Evolutionary conservation across 1,140 invertebrate genomes (phyloP), one percentile per base, ranked within the genome.

Genomic region (Phocides pigmalion): DNA sequence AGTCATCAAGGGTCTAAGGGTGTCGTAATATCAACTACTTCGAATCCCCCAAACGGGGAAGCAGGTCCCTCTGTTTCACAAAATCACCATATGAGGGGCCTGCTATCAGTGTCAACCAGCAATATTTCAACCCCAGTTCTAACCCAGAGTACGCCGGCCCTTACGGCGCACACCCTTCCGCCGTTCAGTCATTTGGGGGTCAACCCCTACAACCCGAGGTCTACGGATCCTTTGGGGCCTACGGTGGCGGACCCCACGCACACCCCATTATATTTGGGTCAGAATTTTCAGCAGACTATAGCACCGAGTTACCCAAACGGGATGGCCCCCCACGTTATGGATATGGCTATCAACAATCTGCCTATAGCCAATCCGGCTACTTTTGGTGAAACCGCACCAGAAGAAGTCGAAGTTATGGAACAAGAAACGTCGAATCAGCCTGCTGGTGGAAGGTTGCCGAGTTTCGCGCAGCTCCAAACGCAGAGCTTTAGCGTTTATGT

Each of bases 21-120:
- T 62, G 74, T 85, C 67, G 76, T 93, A 68, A 84, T 90, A 62
- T 80, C 87, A 63, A 80, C 91, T 75, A 93, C 93, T 46, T 92
- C 92, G 85, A 95, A 95, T 96, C 95, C 96, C 95, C 96, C 96
- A 97, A 97, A 97, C 96, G 96, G 95, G 95, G 95, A 96, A 94
- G 95, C 95, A 96, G 96, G 93, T 94, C 93, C 93, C 93, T 94
- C 93, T 93, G 93, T 93, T 93, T 91, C 92, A 81, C 90, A 92
- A 93, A 93, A 93, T 93, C 94, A 96, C 93, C 94, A 93, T 93
- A 93, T 95, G 95, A 95, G 95, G 95, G 95, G 95, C 95, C 95
- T 96, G 95, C 95, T 95, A 91, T 94, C 94, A 91, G 92, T 92
- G 84, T 92, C 92, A 92, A 93, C 89, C 92, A 90, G 92, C 91